Evolutionary conservation across 2,113 vertebrate genomes (phyloP).

Genomic region (Otus sunia): DNA sequence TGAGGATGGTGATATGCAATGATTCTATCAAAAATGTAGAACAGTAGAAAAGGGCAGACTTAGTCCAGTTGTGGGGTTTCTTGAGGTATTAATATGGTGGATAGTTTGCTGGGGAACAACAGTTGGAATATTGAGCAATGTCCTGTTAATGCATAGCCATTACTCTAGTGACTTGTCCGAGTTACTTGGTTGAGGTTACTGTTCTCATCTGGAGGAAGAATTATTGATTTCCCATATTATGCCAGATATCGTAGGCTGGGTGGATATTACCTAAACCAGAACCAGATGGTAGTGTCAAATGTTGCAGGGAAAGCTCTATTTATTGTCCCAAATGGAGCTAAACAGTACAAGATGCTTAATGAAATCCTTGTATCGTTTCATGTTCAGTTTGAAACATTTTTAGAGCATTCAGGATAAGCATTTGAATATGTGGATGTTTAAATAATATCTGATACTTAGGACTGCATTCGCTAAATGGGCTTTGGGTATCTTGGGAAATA

Average conservation of each 20-base stretch:
- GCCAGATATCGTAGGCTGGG: neutral
- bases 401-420: neutral
- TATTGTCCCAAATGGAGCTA: neutral
- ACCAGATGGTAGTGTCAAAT: neutral
- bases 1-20: neutral
- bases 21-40: neutral
- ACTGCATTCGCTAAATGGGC: neutral
- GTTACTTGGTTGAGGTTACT: neutral
- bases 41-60: neutral
- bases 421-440: neutral
- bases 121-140: neutral
- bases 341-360: neutral
- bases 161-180: fast-evolving
- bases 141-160: neutral
- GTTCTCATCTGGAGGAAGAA: neutral
- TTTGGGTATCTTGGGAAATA: neutral
- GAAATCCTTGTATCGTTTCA: neutral
- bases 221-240: neutral
- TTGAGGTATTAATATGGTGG: neutral
- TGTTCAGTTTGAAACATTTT: neutral
- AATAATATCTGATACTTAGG: neutral
- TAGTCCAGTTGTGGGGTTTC: neutral
- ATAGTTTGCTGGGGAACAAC: neutral
- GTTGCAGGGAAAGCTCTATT: neutral
- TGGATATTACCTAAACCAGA: neutral